These are phyloP conservation scores for Dynastes maya DNA, from an alignment of 2,888 invertebrate species.

Conservation along the genomic window DNA sequence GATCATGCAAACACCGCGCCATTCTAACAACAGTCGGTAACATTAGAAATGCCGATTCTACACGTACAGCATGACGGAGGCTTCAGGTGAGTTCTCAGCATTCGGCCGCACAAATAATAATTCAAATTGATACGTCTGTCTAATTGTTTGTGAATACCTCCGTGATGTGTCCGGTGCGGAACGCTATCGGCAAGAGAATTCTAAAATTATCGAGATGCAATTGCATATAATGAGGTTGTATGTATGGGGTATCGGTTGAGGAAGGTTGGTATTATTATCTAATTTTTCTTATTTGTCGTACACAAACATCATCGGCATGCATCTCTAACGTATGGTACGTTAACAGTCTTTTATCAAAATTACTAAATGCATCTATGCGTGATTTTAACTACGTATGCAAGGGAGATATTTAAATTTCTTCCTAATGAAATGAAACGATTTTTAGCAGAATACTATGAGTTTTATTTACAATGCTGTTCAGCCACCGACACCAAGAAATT, in stretches of 20 bases:
- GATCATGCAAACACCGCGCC: conserved; percentile 41
- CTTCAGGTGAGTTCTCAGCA: conserved; percentile 44
- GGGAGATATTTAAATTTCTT: too few species aligned
- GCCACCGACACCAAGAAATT: too few species aligned
- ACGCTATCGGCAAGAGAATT: conserved; percentile 38
- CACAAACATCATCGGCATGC: background rate
- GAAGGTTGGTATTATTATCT: conserved; percentile 7
- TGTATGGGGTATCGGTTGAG: conserved; percentile 15
- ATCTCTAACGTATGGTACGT: background rate
- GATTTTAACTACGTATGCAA: background rate
- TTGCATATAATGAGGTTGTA: conserved; percentile 32
- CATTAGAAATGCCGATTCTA: background rate
- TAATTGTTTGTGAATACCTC: conserved; percentile 43
- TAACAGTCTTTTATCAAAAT: conserved; percentile 7
- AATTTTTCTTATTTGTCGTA: background rate
- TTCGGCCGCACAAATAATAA: conserved; percentile 35
- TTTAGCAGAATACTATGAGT: too few species aligned
- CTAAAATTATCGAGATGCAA: conserved; percentile 39
- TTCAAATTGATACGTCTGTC: conserved; percentile 44
- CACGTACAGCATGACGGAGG: background rate
- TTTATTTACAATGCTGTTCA: too few species aligned
- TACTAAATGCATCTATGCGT: background rate
- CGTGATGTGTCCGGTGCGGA: conserved; percentile 28
- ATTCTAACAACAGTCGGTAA: conserved; percentile 5
- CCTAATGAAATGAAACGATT: too few species aligned